A percentile compares a stretch with the other conserved stretches of the same genome.
These are phyloP conservation scores for Parnassius orleans DNA, from an alignment of 2,888 invertebrate genomes.

Conservation along the genomic window DNA sequence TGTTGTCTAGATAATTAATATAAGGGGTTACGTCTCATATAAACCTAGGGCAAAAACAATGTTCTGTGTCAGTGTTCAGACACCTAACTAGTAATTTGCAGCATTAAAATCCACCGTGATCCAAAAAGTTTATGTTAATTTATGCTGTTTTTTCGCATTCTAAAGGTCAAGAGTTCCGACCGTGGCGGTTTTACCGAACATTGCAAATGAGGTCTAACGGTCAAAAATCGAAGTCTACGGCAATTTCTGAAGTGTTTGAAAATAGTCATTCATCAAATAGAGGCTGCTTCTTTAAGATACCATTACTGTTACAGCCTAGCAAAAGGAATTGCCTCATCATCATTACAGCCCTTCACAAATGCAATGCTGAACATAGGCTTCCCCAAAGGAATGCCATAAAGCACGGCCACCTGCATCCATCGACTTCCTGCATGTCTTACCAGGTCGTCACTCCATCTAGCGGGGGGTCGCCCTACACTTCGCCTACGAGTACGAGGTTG, in stretches of 20 bases:
- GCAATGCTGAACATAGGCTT: too few species aligned
- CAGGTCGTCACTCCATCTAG: too few species aligned
- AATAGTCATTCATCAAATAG: not conserved
- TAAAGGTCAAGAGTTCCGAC: conserved; percentile 18
- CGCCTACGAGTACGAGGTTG: too few species aligned
- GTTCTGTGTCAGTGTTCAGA: not conserved
- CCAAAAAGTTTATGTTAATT: conserved; percentile 19
- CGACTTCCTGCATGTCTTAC: too few species aligned
- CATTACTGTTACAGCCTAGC: too few species aligned
- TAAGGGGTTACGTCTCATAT: conserved; percentile 6
- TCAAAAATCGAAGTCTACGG: not conserved
- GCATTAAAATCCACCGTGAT: not conserved
- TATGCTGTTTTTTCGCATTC: conserved; percentile 6
- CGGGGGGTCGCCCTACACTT: too few species aligned
- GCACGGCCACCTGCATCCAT: too few species aligned
- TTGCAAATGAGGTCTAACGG: conserved; percentile 13
- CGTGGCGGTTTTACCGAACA: conserved; percentile 1
- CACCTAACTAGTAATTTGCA: conserved; percentile 6
- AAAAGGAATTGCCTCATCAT: too few species aligned
- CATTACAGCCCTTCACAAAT: too few species aligned
- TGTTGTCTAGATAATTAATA: conserved; percentile 1
- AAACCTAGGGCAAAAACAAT: not conserved
- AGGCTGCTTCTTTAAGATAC: not conserved
- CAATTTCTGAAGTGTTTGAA: not conserved
- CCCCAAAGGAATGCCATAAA: too few species aligned